Conservation (phyloP, 2,888 invertebrate genomes). For the Choristoneura rosaceana region DNA sequence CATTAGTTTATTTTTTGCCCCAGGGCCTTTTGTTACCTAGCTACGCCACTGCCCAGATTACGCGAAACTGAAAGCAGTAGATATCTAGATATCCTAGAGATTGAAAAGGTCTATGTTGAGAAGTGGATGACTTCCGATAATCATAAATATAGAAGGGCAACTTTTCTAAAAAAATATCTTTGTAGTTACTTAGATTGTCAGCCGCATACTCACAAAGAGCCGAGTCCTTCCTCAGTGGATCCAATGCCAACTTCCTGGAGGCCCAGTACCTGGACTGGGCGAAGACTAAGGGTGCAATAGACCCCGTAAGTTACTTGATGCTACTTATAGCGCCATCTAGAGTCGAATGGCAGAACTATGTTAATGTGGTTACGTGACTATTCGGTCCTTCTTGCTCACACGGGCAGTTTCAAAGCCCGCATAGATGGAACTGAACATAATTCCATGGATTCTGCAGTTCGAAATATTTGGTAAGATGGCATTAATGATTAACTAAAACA, state of each 20-base stretch:
- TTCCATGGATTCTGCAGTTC: no score
- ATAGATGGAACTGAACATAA: no score
- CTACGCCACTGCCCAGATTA: no score
- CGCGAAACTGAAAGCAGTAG: no score
- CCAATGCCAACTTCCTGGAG: conserved; percentile 76
- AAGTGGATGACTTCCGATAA: no score
- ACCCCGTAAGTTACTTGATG: conserved; percentile 60
- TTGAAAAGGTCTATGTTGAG: no score
- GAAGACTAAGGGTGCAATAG: conserved; percentile 64
- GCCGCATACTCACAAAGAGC: conserved; percentile 50
- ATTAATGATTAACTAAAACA: no score
- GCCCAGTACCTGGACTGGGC: conserved; percentile 78
- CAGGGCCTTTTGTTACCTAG: no score
- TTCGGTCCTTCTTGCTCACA: not conserved
- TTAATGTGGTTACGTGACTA: not conserved
- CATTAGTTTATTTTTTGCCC: no score
- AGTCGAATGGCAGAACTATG: not conserved
- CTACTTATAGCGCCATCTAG: not conserved
- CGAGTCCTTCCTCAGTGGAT: conserved; percentile 73
- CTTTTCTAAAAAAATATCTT: not conserved
- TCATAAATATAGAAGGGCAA: not conserved
- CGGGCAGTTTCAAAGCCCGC: no score
- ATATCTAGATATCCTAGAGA: no score
- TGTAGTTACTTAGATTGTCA: conserved; percentile 18
- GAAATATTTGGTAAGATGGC: no score